These are phyloP conservation scores for Podargus strigoides DNA, from an alignment of 2,797 vertebrate species.

Conservation along the genomic window DNA sequence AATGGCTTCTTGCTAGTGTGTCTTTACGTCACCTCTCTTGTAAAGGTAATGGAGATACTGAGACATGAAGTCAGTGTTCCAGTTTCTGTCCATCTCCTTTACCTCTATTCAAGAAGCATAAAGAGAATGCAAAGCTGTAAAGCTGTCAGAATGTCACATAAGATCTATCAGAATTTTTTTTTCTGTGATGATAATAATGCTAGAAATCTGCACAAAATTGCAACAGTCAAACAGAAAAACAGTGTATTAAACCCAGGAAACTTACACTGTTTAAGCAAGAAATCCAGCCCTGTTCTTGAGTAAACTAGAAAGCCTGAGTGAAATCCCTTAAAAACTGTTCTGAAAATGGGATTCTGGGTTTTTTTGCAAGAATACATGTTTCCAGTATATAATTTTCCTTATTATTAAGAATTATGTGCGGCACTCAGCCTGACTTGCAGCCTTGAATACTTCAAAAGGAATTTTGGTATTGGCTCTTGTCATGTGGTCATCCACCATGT, in stretches of 20 bases:
- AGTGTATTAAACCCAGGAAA: background rate
- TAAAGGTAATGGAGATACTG: background rate
- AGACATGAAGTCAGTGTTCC: background rate
- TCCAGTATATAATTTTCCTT: background rate
- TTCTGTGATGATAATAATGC: background rate
- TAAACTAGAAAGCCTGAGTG: background rate
- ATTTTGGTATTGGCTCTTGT: background rate
- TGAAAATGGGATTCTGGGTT: background rate
- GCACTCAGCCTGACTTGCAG: background rate
- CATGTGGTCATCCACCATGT: accelerated
- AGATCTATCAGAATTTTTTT: background rate
- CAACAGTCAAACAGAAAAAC: background rate
- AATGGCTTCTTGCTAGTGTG: background rate
- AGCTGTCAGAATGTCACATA: background rate
- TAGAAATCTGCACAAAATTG: background rate
- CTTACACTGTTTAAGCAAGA: accelerated
- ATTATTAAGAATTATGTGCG: background rate
- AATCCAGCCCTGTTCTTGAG: background rate
- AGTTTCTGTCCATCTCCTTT: background rate
- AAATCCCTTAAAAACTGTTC: background rate
- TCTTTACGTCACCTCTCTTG: background rate
- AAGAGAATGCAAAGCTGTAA: background rate
- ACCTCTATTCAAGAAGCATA: background rate
- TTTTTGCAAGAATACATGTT: background rate
- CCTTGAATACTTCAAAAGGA: background rate